Base-by-base conservation (phyloP, 2,888 invertebrate species). In the Psococerastis gibbosa region DNA sequence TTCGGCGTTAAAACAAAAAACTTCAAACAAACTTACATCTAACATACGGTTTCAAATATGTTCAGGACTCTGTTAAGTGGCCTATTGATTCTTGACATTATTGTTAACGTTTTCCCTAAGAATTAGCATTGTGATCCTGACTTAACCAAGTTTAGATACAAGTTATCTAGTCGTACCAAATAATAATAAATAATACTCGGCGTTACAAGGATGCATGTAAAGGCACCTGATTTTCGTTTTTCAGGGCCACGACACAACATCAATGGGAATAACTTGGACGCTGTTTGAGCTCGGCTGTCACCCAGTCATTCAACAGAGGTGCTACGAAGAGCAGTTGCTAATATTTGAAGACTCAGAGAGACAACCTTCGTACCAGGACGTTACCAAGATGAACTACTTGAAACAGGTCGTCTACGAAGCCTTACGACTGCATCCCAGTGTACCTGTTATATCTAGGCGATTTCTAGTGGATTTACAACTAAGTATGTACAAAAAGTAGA, bases 361-460 rank as follows among this genome's bases (percentile, higher is more conserved):
- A 43, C 47, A 51, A 4, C 60, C 69, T 1, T 64, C 56, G n/a
- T 62, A 63, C 48, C 63, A 65, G 23, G 70, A 71, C 52, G 51
- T 73, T 35, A 55, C 59, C 42, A 64, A 65, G 48, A 64, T 73
- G 64, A 64, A 67, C 32, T 69, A 67, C 51, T 52, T 69, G 45
- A 72, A 72, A 51, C 57, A 67, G 49, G 69, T 71, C 1, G 63
- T 73, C 13, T 71, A 71, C 51, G 72, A 73, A 55, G 64, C 69
- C 0, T 60, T 73, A 59, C 58, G 72, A 31, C 49, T 73, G 5
- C 72, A 69, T 51, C 68, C 71, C 1, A 63, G 68, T 1, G 71
- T 64, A 2, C 68, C 70, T 2, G 53, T 70, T 22, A 60, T 71
- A 35, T 45, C 45, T 22, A 20, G 45, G 27, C 41, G 42, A 22